phyloP scores from a whole-genome alignment of 2,113 vertebrate genomes.

The Thamnaconus septentrionalis region DNA sequence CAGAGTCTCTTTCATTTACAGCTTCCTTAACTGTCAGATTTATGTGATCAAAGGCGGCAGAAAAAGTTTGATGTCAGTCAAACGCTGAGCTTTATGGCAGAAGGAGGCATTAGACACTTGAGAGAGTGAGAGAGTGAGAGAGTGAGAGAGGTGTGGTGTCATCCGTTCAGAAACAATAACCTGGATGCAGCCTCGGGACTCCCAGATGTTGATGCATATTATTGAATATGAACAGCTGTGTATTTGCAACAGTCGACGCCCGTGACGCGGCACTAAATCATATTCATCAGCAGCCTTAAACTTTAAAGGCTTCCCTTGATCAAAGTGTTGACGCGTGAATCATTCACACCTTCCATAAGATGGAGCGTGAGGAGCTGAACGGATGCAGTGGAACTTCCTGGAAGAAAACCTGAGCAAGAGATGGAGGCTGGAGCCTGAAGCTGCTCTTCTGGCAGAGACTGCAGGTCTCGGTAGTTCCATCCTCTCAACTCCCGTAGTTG shows the following conservation, averaged over 20 bases:
- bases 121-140: too few species aligned
- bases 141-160: conserved; percentile 8
- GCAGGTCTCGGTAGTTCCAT: too few species aligned
- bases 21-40: conserved; percentile 15
- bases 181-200: conserved; percentile 24
- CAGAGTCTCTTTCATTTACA: too few species aligned
- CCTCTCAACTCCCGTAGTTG: too few species aligned
- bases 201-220: conserved; percentile 46
- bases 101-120: too few species aligned
- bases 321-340: background rate
- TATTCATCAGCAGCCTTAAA: conserved; percentile 32
- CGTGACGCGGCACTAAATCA: conserved; percentile 9
- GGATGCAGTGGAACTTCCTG: too few species aligned
- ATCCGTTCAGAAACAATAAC: conserved; percentile 15
- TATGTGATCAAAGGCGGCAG: conserved; percentile 15
- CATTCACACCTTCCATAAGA: background rate
- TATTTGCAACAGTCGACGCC: background rate
- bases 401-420: too few species aligned
- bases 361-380: background rate
- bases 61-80: too few species aligned
- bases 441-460: too few species aligned
- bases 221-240: conserved; percentile 36
- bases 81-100: too few species aligned
- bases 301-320: conserved; percentile 12
- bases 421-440: too few species aligned